These are phyloP conservation scores for Brachyhypopomus occidentalis DNA, from an alignment of 2,113 vertebrate species.

Conservation along the genomic window DNA sequence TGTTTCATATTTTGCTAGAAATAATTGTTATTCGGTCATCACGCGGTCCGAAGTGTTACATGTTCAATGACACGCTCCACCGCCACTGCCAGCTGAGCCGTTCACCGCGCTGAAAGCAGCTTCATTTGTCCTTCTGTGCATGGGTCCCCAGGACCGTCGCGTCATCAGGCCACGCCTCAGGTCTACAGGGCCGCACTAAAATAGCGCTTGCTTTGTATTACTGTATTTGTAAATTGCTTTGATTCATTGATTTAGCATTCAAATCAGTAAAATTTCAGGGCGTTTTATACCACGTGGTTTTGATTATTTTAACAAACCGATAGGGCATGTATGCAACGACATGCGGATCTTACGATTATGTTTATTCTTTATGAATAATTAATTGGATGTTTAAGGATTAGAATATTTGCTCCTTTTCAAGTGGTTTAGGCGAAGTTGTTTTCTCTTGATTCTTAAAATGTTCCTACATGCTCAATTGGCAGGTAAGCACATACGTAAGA, in stretches of 20 bases:
- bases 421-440: background rate
- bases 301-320: background rate
- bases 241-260: background rate
- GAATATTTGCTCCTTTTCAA: background rate
- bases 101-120: background rate
- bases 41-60: background rate
- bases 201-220: background rate
- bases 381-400: background rate
- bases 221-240: too few relatives aligned
- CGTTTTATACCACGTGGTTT: too few relatives aligned
- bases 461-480: too few relatives aligned
- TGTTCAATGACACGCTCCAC: background rate
- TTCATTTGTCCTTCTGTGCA: slow-evolving; percentile 18
- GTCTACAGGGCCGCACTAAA: background rate
- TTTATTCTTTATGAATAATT: background rate
- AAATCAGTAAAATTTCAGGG: background rate
- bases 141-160: background rate
- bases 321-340: background rate
- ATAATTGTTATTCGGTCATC: background rate
- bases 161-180: slow-evolving; percentile 35
- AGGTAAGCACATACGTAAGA: too few relatives aligned
- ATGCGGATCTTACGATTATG: too few relatives aligned
- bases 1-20: background rate
- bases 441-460: too few relatives aligned
- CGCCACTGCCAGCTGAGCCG: background rate